phyloP scores from a whole-genome alignment of 2,888 invertebrate species.

The Amphiduros pacificus region DNA sequence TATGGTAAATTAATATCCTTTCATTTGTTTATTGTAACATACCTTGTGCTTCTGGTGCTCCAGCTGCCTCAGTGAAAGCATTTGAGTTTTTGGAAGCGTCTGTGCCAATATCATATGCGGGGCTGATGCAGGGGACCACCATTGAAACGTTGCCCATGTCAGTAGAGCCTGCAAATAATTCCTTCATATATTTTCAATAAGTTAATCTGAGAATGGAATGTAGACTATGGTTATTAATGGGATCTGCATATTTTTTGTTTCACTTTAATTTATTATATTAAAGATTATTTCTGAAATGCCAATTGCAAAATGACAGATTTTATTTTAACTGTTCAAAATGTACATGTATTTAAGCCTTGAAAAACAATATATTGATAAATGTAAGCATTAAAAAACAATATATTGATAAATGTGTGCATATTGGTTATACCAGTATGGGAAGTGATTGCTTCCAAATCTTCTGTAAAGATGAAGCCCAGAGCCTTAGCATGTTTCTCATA shows the following conservation, averaged over 20 bases:
- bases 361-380: no score
- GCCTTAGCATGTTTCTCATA: conserved; percentile 4
- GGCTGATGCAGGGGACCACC: conserved; percentile 19
- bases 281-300: no score
- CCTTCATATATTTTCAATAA: no score
- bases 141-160: conserved; percentile 29
- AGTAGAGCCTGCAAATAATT: conserved; percentile 20
- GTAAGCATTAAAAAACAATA: no score
- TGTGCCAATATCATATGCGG: conserved; percentile 22
- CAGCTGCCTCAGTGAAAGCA: conserved; percentile 13
- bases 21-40: neutral
- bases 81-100: conserved; percentile 11
- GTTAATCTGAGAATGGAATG: no score
- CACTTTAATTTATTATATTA: no score
- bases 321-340: no score
- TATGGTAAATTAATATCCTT: neutral
- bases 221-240: no score
- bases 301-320: no score
- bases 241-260: no score
- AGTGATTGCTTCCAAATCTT: neutral
- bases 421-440: conserved; percentile 7
- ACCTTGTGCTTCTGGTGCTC: conserved; percentile 19
- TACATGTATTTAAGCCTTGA: no score
- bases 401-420: no score
- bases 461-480: conserved; percentile 7